phyloP scores from a whole-genome alignment of 2,888 invertebrate species.

The Drosophila diplacantha region DNA sequence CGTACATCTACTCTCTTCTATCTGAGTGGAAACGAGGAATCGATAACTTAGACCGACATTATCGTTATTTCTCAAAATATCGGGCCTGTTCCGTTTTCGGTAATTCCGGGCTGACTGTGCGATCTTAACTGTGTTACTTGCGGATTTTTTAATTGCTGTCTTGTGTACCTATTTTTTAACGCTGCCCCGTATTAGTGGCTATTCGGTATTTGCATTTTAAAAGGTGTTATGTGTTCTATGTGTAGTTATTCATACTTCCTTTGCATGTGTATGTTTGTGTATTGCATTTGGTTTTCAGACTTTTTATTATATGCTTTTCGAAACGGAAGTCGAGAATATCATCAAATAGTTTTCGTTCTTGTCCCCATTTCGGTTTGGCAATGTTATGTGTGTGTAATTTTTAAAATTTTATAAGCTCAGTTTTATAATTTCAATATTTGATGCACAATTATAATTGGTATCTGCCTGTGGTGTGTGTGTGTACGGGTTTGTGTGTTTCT shows the following conservation, averaged over 20 bases:
- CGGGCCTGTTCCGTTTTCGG: background rate
- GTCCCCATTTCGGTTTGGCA: conserved; percentile 38
- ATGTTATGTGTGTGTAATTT: conserved; percentile 33
- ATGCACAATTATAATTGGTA: conserved; percentile 54
- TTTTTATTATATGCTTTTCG: conserved; percentile 62
- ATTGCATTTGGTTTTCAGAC: conserved; percentile 56
- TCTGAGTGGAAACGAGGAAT: background rate
- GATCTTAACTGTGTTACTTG: conserved; percentile 6
- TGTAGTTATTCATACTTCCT: conserved; percentile 39
- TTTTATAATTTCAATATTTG: conserved; percentile 65
- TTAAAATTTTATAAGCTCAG: conserved; percentile 68
- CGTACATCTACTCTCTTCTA: background rate
- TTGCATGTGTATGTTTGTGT: conserved; percentile 34
- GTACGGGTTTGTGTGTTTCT: conserved; percentile 26
- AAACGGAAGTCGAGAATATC: conserved; percentile 69
- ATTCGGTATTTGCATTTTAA: conserved; percentile 27
- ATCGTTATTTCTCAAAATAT: conserved; percentile 18
- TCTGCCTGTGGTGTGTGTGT: conserved; percentile 29
- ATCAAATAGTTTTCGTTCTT: conserved; percentile 49
- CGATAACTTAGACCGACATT: background rate
- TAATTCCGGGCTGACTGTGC: conserved; percentile 7
- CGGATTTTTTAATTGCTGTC: conserved; percentile 8
- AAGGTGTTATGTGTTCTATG: conserved; percentile 32
- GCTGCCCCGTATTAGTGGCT: conserved; percentile 16
- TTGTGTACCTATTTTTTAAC: conserved; percentile 5